A percentile compares a stretch with the other conserved stretches of the same genome.
phyloP scores from a whole-genome alignment of 2,113 vertebrate genomes.

The Deroptyus accipitrinus region DNA sequence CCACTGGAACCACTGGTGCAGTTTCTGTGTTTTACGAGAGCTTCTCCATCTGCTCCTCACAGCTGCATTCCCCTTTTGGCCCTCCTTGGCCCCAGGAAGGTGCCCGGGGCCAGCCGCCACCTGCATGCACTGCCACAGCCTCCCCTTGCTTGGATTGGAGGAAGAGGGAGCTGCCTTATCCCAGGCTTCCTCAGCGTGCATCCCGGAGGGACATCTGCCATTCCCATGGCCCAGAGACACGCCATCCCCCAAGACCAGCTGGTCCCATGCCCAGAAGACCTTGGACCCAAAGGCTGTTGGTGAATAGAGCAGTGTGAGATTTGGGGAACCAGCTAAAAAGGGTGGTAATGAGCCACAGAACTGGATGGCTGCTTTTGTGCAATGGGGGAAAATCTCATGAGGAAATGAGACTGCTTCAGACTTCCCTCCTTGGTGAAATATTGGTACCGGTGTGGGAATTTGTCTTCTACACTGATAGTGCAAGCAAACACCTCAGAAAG shows the following conservation, averaged over 20 bases:
- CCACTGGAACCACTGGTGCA: not conserved
- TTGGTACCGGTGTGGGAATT: not conserved
- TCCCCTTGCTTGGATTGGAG: not conserved
- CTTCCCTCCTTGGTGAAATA: not conserved
- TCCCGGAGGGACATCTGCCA: not conserved
- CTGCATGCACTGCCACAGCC: not conserved
- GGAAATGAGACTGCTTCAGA: not conserved
- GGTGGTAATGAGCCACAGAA: not conserved
- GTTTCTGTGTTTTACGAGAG: not conserved
- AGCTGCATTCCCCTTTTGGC: not conserved
- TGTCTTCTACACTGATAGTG: fast-evolving
- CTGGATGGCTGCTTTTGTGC: not conserved
- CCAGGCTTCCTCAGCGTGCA: not conserved
- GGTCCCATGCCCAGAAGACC: not conserved
- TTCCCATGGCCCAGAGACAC: not conserved
- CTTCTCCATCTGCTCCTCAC: not conserved
- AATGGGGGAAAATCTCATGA: fast-evolving
- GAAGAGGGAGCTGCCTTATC: not conserved
- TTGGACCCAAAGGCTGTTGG: not conserved
- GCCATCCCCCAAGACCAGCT: not conserved
- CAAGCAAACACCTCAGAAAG: not conserved
- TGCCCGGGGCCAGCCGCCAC: fast-evolving
- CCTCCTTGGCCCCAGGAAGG: not conserved
- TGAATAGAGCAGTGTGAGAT: not conserved
- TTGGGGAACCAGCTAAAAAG: not conserved